Conservation (phyloP, 2,888 invertebrate genomes). For the Nomada flava region DNA sequence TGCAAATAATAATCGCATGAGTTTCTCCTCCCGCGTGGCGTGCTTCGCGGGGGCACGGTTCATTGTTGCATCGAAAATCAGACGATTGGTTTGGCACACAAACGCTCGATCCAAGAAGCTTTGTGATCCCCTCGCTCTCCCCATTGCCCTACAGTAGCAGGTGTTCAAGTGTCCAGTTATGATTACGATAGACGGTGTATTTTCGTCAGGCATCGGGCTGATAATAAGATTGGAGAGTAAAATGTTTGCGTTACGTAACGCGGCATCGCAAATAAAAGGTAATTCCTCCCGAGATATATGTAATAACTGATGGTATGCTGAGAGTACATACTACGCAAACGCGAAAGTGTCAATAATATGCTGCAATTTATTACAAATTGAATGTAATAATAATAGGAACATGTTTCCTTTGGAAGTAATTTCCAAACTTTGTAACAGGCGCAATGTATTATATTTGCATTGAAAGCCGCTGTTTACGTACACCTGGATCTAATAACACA, state of each 20-base stretch:
- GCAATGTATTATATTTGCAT: too few relatives aligned
- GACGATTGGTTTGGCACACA: slow-evolving; percentile 65
- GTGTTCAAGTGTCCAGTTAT: neutral
- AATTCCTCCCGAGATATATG: slow-evolving; percentile 16
- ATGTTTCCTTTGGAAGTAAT: neutral
- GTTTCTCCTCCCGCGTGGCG: slow-evolving; percentile 27
- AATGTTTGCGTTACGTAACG: slow-evolving; percentile 32
- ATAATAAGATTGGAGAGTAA: slow-evolving; percentile 36
- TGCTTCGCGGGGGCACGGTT: neutral
- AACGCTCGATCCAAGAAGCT: neutral
- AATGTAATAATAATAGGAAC: neutral
- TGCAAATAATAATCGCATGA: slow-evolving; percentile 68
- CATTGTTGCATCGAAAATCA: slow-evolving; percentile 31
- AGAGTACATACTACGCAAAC: slow-evolving; percentile 6
- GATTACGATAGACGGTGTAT: slow-evolving; percentile 9
- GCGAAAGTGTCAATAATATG: slow-evolving; percentile 35
- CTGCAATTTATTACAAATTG: slow-evolving; percentile 30
- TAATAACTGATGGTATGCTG: slow-evolving; percentile 22
- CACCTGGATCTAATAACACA: too few relatives aligned
- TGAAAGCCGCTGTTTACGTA: too few relatives aligned
- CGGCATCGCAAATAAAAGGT: slow-evolving; percentile 24
- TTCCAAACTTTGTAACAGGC: neutral
- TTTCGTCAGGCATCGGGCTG: slow-evolving; percentile 11
- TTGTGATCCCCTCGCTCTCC: too few relatives aligned
- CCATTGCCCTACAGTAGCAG: too few relatives aligned